Base-by-base conservation (phyloP, 1,140 invertebrate species). In the Samia ricini region DNA sequence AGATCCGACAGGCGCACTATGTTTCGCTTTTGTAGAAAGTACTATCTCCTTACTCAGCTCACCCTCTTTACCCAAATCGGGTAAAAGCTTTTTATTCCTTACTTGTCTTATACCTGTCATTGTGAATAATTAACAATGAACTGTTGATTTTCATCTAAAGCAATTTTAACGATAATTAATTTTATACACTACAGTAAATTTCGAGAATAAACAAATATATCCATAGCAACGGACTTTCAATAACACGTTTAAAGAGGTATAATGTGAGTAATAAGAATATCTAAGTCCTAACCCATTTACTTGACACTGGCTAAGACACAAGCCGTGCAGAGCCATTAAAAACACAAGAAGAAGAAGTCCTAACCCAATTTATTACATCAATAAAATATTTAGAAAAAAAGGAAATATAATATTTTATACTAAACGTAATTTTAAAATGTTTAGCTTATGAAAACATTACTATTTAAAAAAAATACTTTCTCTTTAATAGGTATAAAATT, bases 11-110 rank as follows among this genome's bases (percentile, higher is more conserved):
- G 83, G 70, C 23, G 91, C 78, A 36, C 88, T 57, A 63, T 79
- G 64, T 76, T 86, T 74, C 69, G 83, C 68, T 63, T 68, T 77
- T 60, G 89, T 81, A 51, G 85, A 64, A 8, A 85, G 42, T 69
- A 82, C 81, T 60, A 93, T 89, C 2, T 91, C 90, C 68, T 92
- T 92, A 1, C 83, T 68, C 52, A 93, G 89, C 61, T 81, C 80
- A 2, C 93, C 93, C 72, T 94, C 93, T 56, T 88, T 83, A 18
- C 79, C 78, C 63, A 94, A 73, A 68, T 92, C 85, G 2, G 93
- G 93, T 24, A 92, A 79, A 63, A 91, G 89, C 56, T 88, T 90
- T 63, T 85, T 88, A 79, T 93, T 93, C 42, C 91, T 75, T 55
- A 90, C 77, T 84, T 89, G 84, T 64, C 82, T 88, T 21, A 83